Conservation (phyloP, 2,113 vertebrate genomes). For the Rhinolophus sinicus region DNA sequence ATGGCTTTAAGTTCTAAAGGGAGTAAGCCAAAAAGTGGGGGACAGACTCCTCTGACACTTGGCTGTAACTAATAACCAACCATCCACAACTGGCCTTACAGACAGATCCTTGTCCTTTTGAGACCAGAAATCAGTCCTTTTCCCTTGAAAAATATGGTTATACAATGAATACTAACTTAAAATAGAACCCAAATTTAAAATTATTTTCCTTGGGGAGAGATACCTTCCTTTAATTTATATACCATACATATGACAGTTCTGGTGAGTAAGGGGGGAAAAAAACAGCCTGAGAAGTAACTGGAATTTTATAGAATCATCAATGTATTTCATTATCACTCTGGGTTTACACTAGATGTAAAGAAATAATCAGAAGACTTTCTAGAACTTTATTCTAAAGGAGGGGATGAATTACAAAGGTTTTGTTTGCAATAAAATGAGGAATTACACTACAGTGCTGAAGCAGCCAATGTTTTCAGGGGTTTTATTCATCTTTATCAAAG, state of each 20-base stretch:
- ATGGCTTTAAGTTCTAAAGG: background rate
- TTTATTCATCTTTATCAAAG: constrained; percentile 46
- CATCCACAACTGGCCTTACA: background rate
- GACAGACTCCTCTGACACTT: background rate
- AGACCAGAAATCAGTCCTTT: background rate
- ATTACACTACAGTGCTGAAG: background rate
- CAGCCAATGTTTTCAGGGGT: background rate
- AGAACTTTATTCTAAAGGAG: background rate
- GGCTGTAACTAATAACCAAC: background rate
- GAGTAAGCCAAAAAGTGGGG: background rate
- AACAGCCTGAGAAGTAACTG: background rate
- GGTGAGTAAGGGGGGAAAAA: background rate
- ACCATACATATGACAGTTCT: background rate
- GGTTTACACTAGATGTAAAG: background rate
- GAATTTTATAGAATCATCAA: background rate
- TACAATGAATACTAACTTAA: constrained; percentile 23
- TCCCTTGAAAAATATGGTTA: constrained; percentile 20
- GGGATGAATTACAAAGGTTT: background rate
- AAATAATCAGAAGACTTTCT: constrained; percentile 13
- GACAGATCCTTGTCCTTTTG: background rate
- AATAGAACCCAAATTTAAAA: constrained; percentile 3
- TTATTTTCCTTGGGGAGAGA: background rate
- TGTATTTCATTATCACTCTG: background rate
- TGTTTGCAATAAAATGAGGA: background rate
- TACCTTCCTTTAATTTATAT: background rate